phyloP scores from a whole-genome alignment of 2,888 invertebrate genomes.

The Cheilosia urbana region DNA sequence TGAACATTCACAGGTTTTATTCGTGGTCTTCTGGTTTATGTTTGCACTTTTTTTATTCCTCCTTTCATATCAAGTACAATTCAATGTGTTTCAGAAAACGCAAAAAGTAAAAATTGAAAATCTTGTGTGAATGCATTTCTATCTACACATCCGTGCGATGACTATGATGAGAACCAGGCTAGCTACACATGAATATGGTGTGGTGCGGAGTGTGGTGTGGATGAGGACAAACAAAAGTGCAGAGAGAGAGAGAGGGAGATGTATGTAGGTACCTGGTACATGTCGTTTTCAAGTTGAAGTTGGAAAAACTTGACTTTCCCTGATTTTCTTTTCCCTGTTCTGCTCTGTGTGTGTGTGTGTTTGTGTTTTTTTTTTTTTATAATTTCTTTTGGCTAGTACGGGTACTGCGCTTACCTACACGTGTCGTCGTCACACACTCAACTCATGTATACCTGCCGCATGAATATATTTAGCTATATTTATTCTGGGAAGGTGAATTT shows the following conservation, averaged over 20 bases:
- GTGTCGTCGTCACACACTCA: background rate
- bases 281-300: conserved; percentile 48
- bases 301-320: conserved; percentile 60
- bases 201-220: background rate
- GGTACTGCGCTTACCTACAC: conserved; percentile 14
- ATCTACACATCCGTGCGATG: conserved; percentile 9
- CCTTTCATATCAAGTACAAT: conserved; percentile 31
- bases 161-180: conserved; percentile 44
- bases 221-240: conserved; percentile 3
- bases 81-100: conserved; percentile 26
- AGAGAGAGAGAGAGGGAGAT: background rate
- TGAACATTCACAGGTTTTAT: conserved; percentile 5
- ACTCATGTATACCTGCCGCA: background rate
- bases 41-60: conserved; percentile 2
- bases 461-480: background rate
- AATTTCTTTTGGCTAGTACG: conserved; percentile 9
- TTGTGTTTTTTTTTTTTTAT: background rate
- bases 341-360: background rate
- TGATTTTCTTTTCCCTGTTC: conserved; percentile 6
- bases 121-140: conserved; percentile 34
- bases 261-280: background rate
- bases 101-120: conserved; percentile 7
- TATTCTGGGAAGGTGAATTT: conserved; percentile 8
- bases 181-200: conserved; percentile 7
- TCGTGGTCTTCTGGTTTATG: conserved; percentile 8